phyloP scores from a whole-genome alignment of 2,113 vertebrate genomes.

The Ammodytes dubius region DNA sequence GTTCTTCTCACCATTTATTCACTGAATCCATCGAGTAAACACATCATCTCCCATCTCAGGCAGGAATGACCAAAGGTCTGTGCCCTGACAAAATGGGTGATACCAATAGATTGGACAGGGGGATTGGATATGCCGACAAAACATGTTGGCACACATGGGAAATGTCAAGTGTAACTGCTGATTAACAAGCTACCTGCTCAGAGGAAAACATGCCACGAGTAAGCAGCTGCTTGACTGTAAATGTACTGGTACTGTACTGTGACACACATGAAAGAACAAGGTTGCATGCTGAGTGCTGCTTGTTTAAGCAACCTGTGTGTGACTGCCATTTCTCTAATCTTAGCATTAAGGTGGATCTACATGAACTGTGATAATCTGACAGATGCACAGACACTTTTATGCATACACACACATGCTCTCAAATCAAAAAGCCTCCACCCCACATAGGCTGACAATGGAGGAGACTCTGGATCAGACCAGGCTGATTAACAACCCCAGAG shows the following conservation, averaged over 20 bases:
- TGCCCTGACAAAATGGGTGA: constrained; percentile 70
- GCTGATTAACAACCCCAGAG: constrained; percentile 77
- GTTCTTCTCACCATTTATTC: constrained; percentile 91
- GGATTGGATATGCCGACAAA: constrained; percentile 12
- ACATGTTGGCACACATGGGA: constrained; percentile 31
- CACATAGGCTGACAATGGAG: constrained; percentile 47
- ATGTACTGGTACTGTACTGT: not conserved
- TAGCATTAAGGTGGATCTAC: constrained; percentile 23
- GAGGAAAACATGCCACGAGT: constrained; percentile 21
- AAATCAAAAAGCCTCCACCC: constrained; percentile 40
- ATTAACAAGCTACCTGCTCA: constrained; percentile 36
- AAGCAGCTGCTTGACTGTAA: not conserved
- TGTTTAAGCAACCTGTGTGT: constrained; percentile 2
- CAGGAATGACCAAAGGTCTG: constrained; percentile 87
- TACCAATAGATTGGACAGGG: constrained; percentile 40
- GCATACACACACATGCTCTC: constrained; percentile 48
- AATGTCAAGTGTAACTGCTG: constrained; percentile 63
- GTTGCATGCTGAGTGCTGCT: not conserved
- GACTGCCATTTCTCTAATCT: constrained; percentile 13
- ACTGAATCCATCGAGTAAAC: constrained; percentile 89
- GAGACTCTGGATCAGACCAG: constrained; percentile 58
- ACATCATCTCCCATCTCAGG: constrained; percentile 90
- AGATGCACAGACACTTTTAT: constrained; percentile 43
- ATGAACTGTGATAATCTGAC: constrained; percentile 31
- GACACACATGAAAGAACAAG: constrained; percentile 1